phyloP scores from a whole-genome alignment of 2,888 invertebrate genomes.

The Tetragnatha montana region DNA sequence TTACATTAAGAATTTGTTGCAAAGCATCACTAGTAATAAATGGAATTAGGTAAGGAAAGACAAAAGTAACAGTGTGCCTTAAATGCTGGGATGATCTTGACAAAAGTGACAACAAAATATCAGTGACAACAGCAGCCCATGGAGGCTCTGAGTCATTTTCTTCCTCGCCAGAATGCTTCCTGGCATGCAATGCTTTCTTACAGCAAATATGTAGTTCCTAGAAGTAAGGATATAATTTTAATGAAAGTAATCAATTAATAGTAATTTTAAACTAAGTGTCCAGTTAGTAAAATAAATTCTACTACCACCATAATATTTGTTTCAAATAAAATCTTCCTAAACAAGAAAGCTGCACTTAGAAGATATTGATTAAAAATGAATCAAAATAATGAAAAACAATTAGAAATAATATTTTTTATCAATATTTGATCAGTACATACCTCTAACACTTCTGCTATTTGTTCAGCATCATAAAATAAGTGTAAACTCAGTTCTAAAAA shows the following conservation, averaged over 20 bases:
- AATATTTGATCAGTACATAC: conserved; percentile 14
- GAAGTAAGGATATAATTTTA: conserved; percentile 9
- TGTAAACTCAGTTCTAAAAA: conserved; percentile 63
- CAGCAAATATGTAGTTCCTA: conserved; percentile 71
- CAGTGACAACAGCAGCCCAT: conserved; percentile 71
- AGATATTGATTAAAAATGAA: not conserved
- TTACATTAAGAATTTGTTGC: conserved; percentile 69
- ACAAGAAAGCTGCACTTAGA: not conserved
- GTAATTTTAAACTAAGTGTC: not conserved
- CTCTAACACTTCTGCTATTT: conserved; percentile 45
- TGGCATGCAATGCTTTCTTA: conserved; percentile 63
- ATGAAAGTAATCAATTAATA: not conserved
- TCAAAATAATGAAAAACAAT: not conserved
- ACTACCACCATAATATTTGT: not conserved
- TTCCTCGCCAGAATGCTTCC: conserved; percentile 22
- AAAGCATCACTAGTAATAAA: conserved; percentile 68
- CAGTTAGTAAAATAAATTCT: not conserved
- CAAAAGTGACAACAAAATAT: conserved; percentile 70
- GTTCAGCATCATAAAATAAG: conserved; percentile 52
- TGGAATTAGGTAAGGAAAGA: conserved; percentile 67
- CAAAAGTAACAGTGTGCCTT: conserved; percentile 51
- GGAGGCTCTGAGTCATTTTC: conserved; percentile 52
- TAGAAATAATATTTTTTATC: not conserved
- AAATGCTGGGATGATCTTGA: conserved; percentile 61
- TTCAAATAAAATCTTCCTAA: not conserved